phyloP scores from a whole-genome alignment of 2,888 invertebrate species.

The Brachynemurus nebulosus region DNA sequence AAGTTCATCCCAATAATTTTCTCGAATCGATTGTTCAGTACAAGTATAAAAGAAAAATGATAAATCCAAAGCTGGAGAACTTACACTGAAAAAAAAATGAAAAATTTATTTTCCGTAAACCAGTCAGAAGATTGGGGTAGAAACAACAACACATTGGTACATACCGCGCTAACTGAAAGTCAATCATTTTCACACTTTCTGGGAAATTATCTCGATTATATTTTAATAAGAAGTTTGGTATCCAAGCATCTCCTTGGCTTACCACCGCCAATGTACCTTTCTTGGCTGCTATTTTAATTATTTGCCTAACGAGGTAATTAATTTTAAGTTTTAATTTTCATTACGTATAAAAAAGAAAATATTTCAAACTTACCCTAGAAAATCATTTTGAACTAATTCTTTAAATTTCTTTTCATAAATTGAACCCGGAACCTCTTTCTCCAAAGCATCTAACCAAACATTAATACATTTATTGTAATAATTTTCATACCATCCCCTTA shows the following conservation, averaged over 20 bases:
- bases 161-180: conserved; percentile 49
- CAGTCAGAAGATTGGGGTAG: background rate
- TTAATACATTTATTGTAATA: conserved; percentile 37
- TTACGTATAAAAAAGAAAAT: background rate
- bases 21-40: conserved; percentile 41
- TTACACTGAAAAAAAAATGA: conserved; percentile 27
- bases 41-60: conserved; percentile 48
- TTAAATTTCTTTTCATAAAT: conserved; percentile 42
- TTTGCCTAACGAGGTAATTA: conserved; percentile 3
- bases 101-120: background rate
- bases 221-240: conserved; percentile 54
- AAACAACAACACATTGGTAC: too few species aligned
- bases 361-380: conserved; percentile 30
- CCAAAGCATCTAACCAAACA: conserved; percentile 47
- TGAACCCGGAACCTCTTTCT: conserved; percentile 44
- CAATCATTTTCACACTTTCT: conserved; percentile 44
- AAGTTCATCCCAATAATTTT: conserved; percentile 42
- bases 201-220: conserved; percentile 25
- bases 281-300: conserved; percentile 9
- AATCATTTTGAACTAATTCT: conserved; percentile 37
- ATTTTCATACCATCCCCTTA: conserved; percentile 41
- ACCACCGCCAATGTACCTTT: conserved; percentile 35
- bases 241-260: conserved; percentile 62
- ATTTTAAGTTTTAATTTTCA: conserved; percentile 4
- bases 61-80: conserved; percentile 43